phyloP scores from a whole-genome alignment of 2,113 vertebrate genomes.

The Oryzias woworae region DNA sequence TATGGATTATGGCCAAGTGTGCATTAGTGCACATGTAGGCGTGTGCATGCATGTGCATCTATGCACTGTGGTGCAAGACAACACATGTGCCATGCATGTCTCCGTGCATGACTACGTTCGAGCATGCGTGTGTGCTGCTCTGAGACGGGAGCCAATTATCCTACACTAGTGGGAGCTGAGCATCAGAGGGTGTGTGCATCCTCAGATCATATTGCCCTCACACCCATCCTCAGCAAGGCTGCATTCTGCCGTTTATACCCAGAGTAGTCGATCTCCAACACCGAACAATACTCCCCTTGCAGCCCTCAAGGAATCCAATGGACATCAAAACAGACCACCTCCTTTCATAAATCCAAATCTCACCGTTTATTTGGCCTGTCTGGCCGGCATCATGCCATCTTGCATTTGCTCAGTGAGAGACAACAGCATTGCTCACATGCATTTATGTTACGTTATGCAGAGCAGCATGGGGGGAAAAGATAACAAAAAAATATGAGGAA shows the following conservation, averaged over 20 bases:
- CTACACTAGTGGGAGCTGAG: conserved; percentile 44
- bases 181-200: conserved; percentile 57
- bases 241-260: conserved; percentile 41
- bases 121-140: conserved; percentile 54
- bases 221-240: conserved; percentile 58
- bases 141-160: conserved; percentile 16
- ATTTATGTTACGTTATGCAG: conserved; percentile 44
- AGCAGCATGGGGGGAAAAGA: conserved; percentile 21
- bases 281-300: conserved; percentile 48
- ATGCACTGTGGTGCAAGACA: conserved; percentile 43
- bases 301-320: conserved; percentile 46
- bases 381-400: conserved; percentile 28
- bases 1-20: conserved; percentile 54
- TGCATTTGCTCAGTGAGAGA: conserved; percentile 52
- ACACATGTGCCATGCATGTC: conserved; percentile 53
- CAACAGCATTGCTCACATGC: conserved; percentile 61
- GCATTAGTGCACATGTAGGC: conserved; percentile 46
- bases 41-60: conserved; percentile 16
- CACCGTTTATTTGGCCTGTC: conserved; percentile 38
- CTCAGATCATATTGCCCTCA: conserved; percentile 67
- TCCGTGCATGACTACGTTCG: conserved; percentile 52
- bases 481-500: conserved; percentile 37
- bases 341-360: conserved; percentile 57
- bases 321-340: conserved; percentile 58
- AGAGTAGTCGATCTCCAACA: conserved; percentile 48